Percentiles rank a stretch among this genome's conserved stretches.
phyloP scores from a whole-genome alignment of 2,888 invertebrate species.

The Heliconius charithonia region DNA sequence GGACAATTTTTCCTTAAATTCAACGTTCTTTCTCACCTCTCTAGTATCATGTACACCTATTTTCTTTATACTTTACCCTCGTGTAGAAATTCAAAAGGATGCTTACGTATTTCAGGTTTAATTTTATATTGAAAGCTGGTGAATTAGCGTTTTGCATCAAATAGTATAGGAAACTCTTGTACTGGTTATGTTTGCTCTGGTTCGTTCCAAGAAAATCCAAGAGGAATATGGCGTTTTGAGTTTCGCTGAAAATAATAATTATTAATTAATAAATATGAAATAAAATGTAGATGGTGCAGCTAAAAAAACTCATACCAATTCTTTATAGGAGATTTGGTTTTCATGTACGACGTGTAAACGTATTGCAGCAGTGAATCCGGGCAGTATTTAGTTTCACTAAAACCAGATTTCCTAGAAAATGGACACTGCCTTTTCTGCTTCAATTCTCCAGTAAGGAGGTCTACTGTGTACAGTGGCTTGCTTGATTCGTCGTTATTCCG shows the following conservation, averaged over 20 bases:
- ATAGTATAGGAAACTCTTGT: constrained; percentile 54
- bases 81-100: constrained; percentile 19
- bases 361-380: constrained; percentile 61
- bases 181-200: constrained; percentile 51
- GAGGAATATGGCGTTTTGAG: constrained; percentile 59
- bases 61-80: constrained; percentile 18
- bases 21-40: constrained; percentile 3
- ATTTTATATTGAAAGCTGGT: constrained; percentile 47
- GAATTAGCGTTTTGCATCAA: constrained; percentile 53
- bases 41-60: not conserved
- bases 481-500: constrained; percentile 49
- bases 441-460: constrained; percentile 59
- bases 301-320: constrained; percentile 55
- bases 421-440: constrained; percentile 62
- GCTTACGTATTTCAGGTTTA: constrained; percentile 61
- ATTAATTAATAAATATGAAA: constrained; percentile 3
- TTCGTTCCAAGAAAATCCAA: constrained; percentile 57
- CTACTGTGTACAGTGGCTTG: constrained; percentile 54
- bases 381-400: constrained; percentile 53
- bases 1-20: not conserved
- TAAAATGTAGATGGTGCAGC: not conserved
- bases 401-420: constrained; percentile 48
- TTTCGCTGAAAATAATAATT: constrained; percentile 54
- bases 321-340: constrained; percentile 58
- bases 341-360: constrained; percentile 56